Conservation (phyloP, 2,797 vertebrate genomes). For the Paramormyrops hopkinsi region DNA sequence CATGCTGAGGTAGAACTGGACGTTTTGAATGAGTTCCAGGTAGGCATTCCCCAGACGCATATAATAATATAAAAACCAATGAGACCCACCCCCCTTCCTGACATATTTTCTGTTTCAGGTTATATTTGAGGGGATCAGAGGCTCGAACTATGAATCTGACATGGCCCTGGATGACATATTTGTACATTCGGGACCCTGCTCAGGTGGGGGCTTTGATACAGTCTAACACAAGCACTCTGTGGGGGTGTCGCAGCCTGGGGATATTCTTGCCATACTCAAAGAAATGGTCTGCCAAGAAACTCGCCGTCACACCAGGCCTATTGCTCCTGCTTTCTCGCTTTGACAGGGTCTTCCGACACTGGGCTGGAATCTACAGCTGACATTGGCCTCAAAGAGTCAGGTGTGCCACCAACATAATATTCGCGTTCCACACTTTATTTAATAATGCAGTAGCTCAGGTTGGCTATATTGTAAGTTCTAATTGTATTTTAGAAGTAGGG, state of each 20-base stretch:
- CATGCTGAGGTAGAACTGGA: slow-evolving; percentile 48
- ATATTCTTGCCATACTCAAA: neutral
- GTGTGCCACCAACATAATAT: neutral
- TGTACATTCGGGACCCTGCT: slow-evolving; percentile 55
- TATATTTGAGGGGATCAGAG: slow-evolving; percentile 66
- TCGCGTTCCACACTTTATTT: neutral
- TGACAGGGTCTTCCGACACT: slow-evolving; percentile 21
- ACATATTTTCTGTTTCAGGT: slow-evolving; percentile 51
- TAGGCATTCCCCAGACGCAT: slow-evolving; percentile 34
- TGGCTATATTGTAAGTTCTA: neutral
- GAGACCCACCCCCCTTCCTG: neutral
- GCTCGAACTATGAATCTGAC: slow-evolving; percentile 59
- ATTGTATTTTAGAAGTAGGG: neutral
- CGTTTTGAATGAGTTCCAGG: slow-evolving; percentile 47
- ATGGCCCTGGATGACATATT: slow-evolving; percentile 72
- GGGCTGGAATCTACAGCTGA: neutral
- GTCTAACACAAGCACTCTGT: neutral
- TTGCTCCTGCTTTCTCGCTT: neutral
- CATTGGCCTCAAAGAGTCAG: slow-evolving; percentile 4
- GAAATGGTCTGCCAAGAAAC: neutral
- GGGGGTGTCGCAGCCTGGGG: neutral
- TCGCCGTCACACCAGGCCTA: neutral
- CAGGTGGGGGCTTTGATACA: slow-evolving; percentile 46
- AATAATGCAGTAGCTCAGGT: neutral
- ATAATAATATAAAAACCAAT: neutral